A percentile compares a stretch with the other conserved stretches of the same genome.
Conservation (phyloP, 2,797 vertebrate species). For the Galago senegalensis region DNA sequence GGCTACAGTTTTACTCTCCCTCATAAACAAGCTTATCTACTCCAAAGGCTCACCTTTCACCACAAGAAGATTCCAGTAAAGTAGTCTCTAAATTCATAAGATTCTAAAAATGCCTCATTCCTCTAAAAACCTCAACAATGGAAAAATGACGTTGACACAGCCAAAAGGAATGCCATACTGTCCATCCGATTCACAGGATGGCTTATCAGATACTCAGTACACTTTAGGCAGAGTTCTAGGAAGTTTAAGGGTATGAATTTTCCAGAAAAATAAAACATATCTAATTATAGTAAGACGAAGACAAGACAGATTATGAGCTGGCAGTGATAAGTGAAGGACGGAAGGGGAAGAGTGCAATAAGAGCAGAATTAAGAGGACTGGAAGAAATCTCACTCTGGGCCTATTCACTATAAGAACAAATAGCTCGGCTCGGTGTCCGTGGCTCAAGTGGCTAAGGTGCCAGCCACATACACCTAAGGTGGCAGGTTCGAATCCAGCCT, state of each 20-base stretch:
- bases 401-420: background rate
- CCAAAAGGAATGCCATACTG: background rate
- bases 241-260: slow-evolving; percentile 27
- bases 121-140: background rate
- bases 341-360: background rate
- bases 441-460: too few relatives aligned
- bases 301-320: background rate
- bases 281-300: slow-evolving; percentile 23
- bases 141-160: background rate
- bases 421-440: too few relatives aligned
- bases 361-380: background rate
- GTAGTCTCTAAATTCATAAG: background rate
- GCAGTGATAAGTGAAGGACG: background rate
- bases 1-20: background rate
- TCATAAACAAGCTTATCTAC: background rate
- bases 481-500: too few relatives aligned
- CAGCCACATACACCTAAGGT: too few relatives aligned
- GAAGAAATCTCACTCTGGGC: background rate
- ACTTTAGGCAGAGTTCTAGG: background rate
- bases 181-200: background rate
- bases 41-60: background rate
- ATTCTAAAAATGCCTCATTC: background rate
- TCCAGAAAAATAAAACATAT: background rate
- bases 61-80: background rate
- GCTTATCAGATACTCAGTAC: background rate